phyloP scores from a whole-genome alignment of 2,797 vertebrate species.

The Neomorphus geoffroyi region DNA sequence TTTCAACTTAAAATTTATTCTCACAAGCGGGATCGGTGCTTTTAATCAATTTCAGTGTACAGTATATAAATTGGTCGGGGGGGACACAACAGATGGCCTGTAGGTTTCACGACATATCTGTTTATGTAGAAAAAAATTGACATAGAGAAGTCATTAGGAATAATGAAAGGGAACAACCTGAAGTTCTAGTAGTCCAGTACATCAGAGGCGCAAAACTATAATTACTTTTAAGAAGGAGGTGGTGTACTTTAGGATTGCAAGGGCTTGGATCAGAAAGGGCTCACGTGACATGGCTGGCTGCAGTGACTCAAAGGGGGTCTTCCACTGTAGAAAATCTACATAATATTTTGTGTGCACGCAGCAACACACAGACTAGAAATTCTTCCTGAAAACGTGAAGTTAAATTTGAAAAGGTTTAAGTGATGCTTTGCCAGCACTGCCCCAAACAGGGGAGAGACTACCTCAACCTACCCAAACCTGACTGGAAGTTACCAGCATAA shows the following conservation, averaged over 20 bases:
- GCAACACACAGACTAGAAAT: background rate
- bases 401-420: background rate
- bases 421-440: background rate
- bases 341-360: too few relatives aligned
- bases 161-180: background rate
- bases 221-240: background rate
- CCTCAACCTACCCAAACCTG: background rate
- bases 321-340: background rate
- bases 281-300: fast-evolving
- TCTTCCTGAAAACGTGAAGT: background rate
- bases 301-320: background rate
- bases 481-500: background rate
- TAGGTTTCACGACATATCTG: background rate
- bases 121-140: background rate
- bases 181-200: background rate
- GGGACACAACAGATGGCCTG: too few relatives aligned
- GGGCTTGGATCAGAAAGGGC: background rate
- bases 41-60: background rate
- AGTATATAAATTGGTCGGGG: background rate
- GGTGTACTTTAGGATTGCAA: background rate
- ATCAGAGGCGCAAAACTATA: background rate
- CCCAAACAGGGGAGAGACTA: background rate
- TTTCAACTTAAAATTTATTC: background rate
- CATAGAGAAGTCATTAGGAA: background rate
- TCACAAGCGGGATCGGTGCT: background rate